Conservation (phyloP, 2,113 vertebrate species). For the Chlamydotis undulata region DNA sequence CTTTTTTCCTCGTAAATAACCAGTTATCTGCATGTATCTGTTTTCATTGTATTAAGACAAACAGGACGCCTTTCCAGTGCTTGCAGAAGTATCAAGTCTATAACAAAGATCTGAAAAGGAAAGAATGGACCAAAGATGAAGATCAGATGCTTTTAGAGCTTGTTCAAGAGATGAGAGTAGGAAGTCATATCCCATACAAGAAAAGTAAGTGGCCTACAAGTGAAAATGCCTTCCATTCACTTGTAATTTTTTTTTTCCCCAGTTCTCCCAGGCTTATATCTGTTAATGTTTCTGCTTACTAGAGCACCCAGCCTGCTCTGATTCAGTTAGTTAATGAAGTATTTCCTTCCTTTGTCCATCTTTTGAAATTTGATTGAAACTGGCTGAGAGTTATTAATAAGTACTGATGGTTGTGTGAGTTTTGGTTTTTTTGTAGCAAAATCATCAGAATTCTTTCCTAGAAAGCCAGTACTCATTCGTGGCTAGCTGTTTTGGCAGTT, state of each 20-base stretch:
- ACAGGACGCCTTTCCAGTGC: slow-evolving; percentile 92
- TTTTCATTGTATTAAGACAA: slow-evolving; percentile 73
- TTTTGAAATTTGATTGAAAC: not conserved
- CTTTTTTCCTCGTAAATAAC: not conserved
- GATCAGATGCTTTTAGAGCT: slow-evolving; percentile 84
- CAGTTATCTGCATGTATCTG: not conserved
- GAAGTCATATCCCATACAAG: slow-evolving; percentile 91
- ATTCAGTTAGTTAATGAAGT: not conserved
- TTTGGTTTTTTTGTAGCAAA: not conserved
- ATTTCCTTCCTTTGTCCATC: not conserved
- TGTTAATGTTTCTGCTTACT: not conserved
- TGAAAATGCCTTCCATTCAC: not conserved
- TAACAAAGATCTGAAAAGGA: slow-evolving; percentile 78
- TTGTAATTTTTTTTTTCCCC: too few relatives aligned
- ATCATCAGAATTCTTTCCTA: not conserved
- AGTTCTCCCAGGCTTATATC: not conserved
- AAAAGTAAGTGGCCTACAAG: slow-evolving; percentile 77
- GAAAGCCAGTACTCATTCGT: not conserved
- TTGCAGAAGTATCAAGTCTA: slow-evolving; percentile 88
- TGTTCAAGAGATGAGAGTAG: slow-evolving; percentile 91
- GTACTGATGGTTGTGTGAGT: not conserved
- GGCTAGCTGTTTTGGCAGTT: not conserved
- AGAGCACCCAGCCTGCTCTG: not conserved
- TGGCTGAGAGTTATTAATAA: not conserved
- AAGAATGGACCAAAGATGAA: slow-evolving; percentile 82